Evolutionary conservation across 2,797 vertebrate genomes (phyloP), one percentile per base, ranked within the genome.

Genomic region (Scleropages formosus): DNA sequence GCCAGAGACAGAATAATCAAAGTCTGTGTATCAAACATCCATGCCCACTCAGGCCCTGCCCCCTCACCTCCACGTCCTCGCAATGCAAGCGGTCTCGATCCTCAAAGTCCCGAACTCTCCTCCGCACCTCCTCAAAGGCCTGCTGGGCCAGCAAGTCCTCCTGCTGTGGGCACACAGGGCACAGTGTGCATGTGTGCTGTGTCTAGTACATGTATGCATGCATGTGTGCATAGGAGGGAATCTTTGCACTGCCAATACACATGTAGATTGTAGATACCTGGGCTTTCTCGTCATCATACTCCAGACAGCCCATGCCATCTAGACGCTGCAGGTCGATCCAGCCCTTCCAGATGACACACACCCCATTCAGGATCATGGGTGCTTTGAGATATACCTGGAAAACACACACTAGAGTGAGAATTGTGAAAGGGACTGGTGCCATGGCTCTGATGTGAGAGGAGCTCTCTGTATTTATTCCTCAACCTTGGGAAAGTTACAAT

Each of bases 281-380:
- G 0, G 97, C 97, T 85, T 97, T 90, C 83, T 99, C 97, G 2
- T 98, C 96, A 82, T 99, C 97, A 69, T 95, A 98, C 82, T 99
- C 97, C 90, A 99, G 90, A 87, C 89, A 97, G 76, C 97, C 97
- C 97, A 99, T 99, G 82, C 97, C 97, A 81, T 99, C 97, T 88
- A 99, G 88, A 84, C 97, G 94, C 88, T 98, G 96, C 49, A 99
- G 93, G 86, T 99, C 96, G 77, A 98, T 98, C 96, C 96, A 99
- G 82, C 97, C 97, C 89, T 93, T 98, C 97, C 97, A 99, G 82
- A 97, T 96, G 83, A 99, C 97, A 90, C 97, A 99, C 78, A 99
- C 97, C 46, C 97, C 97, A 61, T 99, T 99, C 81, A 99, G 89
- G 88, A 99, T 99, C 97, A 99, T 99, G 16, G 97, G 97, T 49